phyloP scores from a whole-genome alignment of 2,113 vertebrate species.

The Anarrhichthys ocellatus region DNA sequence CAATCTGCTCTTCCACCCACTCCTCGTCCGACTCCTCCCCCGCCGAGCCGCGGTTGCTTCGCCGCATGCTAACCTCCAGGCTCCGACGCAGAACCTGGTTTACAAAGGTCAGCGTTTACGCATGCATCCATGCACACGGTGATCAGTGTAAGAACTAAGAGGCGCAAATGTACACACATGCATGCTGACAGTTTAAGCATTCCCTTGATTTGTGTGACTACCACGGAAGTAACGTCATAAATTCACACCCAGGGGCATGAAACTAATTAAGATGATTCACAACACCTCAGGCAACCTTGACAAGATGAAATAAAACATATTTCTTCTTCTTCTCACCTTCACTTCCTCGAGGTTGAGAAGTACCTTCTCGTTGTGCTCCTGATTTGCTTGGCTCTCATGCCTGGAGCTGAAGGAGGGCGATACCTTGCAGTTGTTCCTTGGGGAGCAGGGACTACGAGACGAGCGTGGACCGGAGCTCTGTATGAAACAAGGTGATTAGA shows the following conservation, averaged over 20 bases:
- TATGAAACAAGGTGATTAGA: conserved; percentile 21
- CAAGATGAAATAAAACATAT: neutral
- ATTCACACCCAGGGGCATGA: conserved; percentile 18
- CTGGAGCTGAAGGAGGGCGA: conserved; percentile 63
- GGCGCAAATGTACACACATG: neutral
- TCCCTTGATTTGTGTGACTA: conserved; percentile 25
- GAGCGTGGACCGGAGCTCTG: conserved; percentile 69
- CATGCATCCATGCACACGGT: conserved; percentile 7
- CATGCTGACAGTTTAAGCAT: conserved; percentile 14
- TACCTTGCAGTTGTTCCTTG: conserved; percentile 56
- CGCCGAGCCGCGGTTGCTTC: conserved; percentile 76
- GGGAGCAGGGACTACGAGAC: conserved; percentile 65
- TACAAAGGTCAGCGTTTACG: conserved; percentile 43
- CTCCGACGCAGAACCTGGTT: conserved; percentile 87
- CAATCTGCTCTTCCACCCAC: conserved; percentile 86
- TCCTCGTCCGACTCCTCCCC: conserved; percentile 93
- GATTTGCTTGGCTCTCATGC: conserved; percentile 58
- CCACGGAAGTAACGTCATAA: neutral
- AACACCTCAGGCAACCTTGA: neutral
- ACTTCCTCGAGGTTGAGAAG: conserved; percentile 86
- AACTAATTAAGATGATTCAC: conserved; percentile 10
- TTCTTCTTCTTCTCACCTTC: conserved; percentile 77
- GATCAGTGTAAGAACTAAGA: conserved; percentile 16
- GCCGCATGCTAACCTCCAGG: conserved; percentile 84
- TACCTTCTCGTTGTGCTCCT: conserved; percentile 81